phyloP scores from a whole-genome alignment of 2,888 invertebrate genomes.

The Pachycephus smyrnensis region DNA sequence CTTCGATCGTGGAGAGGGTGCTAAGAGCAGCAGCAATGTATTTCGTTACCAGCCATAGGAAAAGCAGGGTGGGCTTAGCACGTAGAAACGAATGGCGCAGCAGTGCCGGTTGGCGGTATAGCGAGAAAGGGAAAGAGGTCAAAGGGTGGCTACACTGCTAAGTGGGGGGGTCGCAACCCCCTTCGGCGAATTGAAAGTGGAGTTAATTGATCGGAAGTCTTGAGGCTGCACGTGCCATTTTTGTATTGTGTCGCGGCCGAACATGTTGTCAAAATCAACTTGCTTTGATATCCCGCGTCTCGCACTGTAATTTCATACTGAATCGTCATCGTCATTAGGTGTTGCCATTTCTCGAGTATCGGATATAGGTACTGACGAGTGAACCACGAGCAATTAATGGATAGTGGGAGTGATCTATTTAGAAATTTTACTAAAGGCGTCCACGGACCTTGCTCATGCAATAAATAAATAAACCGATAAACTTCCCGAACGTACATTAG shows the following conservation, averaged over 20 bases:
- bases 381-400: background rate
- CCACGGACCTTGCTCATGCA: background rate
- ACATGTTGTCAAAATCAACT: constrained; percentile 15
- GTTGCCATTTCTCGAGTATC: background rate
- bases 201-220: constrained; percentile 68
- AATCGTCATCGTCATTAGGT: background rate
- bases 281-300: constrained; percentile 1
- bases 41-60: constrained; percentile 26
- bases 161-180: constrained; percentile 23
- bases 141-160: constrained; percentile 32
- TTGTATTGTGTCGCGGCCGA: constrained; percentile 20
- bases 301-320: background rate
- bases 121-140: constrained; percentile 21
- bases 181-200: constrained; percentile 50
- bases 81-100: constrained; percentile 23
- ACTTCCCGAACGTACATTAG: constrained; percentile 17
- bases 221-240: constrained; percentile 64
- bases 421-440: background rate
- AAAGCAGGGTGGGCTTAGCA: constrained; percentile 26
- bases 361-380: background rate
- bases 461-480: background rate
- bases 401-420: background rate
- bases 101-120: constrained; percentile 21
- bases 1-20: constrained; percentile 52
- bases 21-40: constrained; percentile 41